Conservation (phyloP, 2,888 invertebrate genomes). For the Oasisia sp. region DNA sequence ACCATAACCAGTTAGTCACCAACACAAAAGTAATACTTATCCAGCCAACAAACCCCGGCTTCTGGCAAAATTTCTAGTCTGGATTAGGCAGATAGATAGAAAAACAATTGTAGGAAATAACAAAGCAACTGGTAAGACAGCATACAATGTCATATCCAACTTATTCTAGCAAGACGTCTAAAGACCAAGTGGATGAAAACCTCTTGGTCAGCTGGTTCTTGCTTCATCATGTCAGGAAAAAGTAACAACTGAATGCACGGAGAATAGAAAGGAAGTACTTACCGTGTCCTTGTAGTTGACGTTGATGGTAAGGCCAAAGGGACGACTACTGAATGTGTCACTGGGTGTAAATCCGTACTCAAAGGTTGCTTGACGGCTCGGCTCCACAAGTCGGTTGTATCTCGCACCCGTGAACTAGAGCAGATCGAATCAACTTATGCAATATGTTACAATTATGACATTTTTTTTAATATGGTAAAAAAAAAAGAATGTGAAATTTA, state of each 20-base stretch:
- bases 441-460: background rate
- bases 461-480: background rate
- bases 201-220: slow-evolving; percentile 13
- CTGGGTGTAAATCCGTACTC: slow-evolving; percentile 94
- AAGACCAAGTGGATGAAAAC: background rate
- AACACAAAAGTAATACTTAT: too few species aligned
- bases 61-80: too few species aligned
- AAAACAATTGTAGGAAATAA: background rate
- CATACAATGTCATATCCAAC: background rate
- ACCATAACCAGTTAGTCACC: too few species aligned
- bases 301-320: slow-evolving; percentile 94
- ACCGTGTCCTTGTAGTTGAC: slow-evolving; percentile 88
- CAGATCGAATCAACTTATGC: background rate
- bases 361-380: slow-evolving; percentile 92
- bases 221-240: background rate
- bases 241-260: background rate
- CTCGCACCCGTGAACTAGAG: slow-evolving; percentile 84
- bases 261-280: slow-evolving; percentile 47
- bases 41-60: too few species aligned
- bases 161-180: slow-evolving; percentile 3
- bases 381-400: slow-evolving; percentile 88
- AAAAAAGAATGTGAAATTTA: background rate
- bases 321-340: slow-evolving; percentile 95
- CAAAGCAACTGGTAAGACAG: background rate
- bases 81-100: background rate